Evolutionary conservation across 2,113 vertebrate genomes (phyloP).

Genomic region (Amia ocellicauda): DNA sequence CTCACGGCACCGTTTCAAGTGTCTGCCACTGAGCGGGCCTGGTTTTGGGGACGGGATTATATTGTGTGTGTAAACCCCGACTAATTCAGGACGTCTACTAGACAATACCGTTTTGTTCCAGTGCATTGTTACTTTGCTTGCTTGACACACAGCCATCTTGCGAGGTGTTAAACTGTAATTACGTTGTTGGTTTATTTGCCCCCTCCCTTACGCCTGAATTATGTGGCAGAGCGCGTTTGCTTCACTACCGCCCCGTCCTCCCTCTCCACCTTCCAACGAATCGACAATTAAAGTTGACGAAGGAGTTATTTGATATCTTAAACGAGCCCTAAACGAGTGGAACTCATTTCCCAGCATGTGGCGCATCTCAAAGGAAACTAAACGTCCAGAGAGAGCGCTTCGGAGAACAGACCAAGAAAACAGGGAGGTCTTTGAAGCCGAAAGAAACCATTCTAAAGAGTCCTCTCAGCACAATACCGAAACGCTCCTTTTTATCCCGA

Average conservation of each 20-base stretch:
- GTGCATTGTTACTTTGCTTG: background rate
- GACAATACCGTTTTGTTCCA: conserved; percentile 21
- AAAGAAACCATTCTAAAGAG: conserved; percentile 25
- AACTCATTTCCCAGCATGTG: conserved; percentile 3
- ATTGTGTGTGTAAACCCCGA: no score
- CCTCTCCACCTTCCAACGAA: background rate
- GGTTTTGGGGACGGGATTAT: no score
- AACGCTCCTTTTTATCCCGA: conserved; percentile 50
- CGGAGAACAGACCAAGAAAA: background rate
- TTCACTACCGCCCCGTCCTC: background rate
- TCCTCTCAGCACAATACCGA: conserved; percentile 56
- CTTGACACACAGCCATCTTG: background rate
- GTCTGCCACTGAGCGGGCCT: no score
- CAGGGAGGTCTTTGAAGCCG: conserved; percentile 29
- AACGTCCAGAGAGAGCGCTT: conserved; percentile 12
- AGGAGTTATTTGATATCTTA: background rate
- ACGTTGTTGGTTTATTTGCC: no score
- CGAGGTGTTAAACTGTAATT: background rate
- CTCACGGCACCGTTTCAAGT: no score
- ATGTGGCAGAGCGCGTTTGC: background rate
- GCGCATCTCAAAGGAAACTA: conserved; percentile 3
- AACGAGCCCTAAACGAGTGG: background rate
- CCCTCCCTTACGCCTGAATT: background rate
- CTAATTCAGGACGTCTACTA: no score
- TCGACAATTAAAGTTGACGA: conserved; percentile 1